Evolutionary conservation across 1,140 invertebrate species (phyloP).

Genomic region (Musca vetustissima): DNA sequence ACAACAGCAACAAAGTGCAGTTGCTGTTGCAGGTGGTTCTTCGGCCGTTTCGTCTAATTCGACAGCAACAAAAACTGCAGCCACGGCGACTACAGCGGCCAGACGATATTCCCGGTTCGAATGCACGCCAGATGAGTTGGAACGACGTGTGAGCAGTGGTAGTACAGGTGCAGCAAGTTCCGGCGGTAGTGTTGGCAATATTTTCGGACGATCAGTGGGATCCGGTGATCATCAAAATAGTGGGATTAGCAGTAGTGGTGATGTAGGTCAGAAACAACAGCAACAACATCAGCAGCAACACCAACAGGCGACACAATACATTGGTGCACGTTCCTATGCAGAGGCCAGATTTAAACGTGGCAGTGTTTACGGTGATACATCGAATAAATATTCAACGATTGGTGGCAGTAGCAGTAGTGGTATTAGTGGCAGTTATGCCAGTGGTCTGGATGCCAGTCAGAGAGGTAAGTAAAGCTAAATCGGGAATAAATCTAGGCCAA

Average conservation of each 20-base stretch:
- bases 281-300: background rate
- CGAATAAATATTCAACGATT: background rate
- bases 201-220: background rate
- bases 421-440: conserved; percentile 2
- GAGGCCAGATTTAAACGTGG: background rate
- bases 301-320: background rate
- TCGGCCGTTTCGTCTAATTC: background rate
- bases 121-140: conserved; percentile 53
- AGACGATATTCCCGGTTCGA: conserved; percentile 54
- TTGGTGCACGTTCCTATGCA: background rate
- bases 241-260: background rate
- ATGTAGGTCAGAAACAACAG: too few species aligned
- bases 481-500: too few species aligned
- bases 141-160: conserved; percentile 43
- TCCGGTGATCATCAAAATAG: background rate
- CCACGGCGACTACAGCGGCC: conserved; percentile 54
- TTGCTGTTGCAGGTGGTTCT: background rate
- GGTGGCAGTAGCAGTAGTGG: background rate
- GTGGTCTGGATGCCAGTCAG: background rate
- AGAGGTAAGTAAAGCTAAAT: background rate
- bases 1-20: conserved; percentile 7
- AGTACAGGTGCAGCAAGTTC: conserved; percentile 28
- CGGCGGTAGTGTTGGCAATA: conserved; percentile 10
- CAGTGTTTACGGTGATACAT: conserved; percentile 2
- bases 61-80: conserved; percentile 26